These are phyloP conservation scores for Drosophila cyrtoloma DNA, from an alignment of 2,888 invertebrate species.

Conservation along the genomic window DNA sequence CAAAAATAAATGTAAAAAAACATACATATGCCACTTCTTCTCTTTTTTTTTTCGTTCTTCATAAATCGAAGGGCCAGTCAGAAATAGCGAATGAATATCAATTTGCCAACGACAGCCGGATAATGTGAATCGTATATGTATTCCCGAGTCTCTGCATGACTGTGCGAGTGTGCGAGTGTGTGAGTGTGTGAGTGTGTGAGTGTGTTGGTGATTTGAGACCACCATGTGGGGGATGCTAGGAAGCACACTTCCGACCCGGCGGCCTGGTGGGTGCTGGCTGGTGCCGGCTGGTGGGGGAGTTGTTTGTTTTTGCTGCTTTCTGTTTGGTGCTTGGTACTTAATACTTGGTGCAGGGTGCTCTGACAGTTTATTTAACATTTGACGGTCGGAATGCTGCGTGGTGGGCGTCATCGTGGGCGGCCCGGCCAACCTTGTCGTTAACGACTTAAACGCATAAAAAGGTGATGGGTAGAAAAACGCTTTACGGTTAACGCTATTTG, in stretches of 20 bases:
- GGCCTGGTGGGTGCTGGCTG: not conserved
- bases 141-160: conserved; percentile 10
- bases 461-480: conserved; percentile 51
- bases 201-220: conserved; percentile 68
- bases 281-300: not conserved
- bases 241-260: conserved; percentile 14
- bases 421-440: conserved; percentile 61
- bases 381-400: conserved; percentile 35
- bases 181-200: conserved; percentile 74
- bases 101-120: conserved; percentile 52
- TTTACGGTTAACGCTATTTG: conserved; percentile 50
- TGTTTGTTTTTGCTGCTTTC: conserved; percentile 8
- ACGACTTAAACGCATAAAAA: conserved; percentile 60
- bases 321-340: conserved; percentile 3
- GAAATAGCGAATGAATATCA: conserved; percentile 68
- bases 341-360: conserved; percentile 18
- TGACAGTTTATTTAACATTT: conserved; percentile 61
- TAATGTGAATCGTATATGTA: conserved; percentile 22
- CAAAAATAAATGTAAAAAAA: conserved; percentile 76
- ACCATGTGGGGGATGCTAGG: conserved; percentile 47
- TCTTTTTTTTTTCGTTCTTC: not conserved
- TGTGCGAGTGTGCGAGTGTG: conserved; percentile 43
- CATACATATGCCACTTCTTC: conserved; percentile 15
- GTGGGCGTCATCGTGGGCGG: conserved; percentile 56
- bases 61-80: not conserved